Evolutionary conservation across 2,888 invertebrate species (phyloP).

Genomic region (Plemyria rubiginata): DNA sequence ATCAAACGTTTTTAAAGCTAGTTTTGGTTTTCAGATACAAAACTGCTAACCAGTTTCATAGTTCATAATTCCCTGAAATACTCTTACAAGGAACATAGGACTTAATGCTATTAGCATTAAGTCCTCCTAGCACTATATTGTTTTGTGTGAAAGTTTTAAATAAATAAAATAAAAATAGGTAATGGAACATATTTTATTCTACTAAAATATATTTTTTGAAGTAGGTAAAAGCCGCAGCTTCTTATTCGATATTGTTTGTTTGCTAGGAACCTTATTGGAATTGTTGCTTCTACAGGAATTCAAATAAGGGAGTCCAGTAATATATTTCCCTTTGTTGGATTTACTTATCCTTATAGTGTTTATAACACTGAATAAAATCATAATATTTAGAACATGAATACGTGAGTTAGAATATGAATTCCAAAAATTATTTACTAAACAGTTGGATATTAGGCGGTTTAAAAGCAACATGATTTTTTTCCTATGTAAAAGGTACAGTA

Average conservation of each 20-base stretch:
- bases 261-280: slow-evolving; percentile 37
- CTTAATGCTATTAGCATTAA: no score
- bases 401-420: not conserved
- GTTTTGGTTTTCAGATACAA: no score
- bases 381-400: no score
- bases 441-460: slow-evolving; percentile 1
- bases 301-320: slow-evolving; percentile 41
- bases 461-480: slow-evolving; percentile 18
- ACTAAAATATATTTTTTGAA: no score
- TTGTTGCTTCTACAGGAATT: slow-evolving; percentile 41
- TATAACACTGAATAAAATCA: not conserved
- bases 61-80: no score
- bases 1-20: no score
- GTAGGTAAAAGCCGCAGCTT: slow-evolving; percentile 12
- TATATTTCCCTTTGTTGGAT: slow-evolving; percentile 29
- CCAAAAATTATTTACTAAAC: not conserved
- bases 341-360: slow-evolving; percentile 21
- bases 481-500: slow-evolving; percentile 4
- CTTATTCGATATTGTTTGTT: slow-evolving; percentile 43
- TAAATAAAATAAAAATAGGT: no score
- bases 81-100: no score
- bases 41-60: no score
- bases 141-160: no score
- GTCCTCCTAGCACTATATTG: no score
- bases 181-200: no score